phyloP scores from a whole-genome alignment of 2,797 vertebrate genomes.

The Coendou prehensilis region DNA sequence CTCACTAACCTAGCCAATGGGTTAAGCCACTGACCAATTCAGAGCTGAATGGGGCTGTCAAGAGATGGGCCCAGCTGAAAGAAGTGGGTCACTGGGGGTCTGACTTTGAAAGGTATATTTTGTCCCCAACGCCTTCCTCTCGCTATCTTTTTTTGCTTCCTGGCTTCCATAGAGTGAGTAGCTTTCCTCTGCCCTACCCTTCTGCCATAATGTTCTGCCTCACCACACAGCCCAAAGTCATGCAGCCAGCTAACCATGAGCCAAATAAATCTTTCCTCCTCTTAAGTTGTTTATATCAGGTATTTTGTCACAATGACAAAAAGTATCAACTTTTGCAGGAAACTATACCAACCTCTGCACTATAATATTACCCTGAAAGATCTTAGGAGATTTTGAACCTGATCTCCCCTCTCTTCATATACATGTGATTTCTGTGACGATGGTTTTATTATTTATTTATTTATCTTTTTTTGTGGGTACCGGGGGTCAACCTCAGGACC shows the following conservation, averaged over 20 bases:
- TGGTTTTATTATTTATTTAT: neutral
- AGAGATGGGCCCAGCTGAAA: neutral
- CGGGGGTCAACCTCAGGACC: too few relatives aligned
- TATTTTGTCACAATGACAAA: neutral
- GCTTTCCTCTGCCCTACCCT: neutral
- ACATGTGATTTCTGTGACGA: constrained; percentile 12
- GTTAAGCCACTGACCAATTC: neutral
- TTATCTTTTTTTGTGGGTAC: too few relatives aligned
- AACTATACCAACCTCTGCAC: neutral
- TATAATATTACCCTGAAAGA: constrained; percentile 5
- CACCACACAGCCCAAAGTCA: neutral
- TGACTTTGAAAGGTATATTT: neutral
- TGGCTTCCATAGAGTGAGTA: neutral
- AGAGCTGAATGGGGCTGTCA: neutral
- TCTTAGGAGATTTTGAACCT: constrained; percentile 37
- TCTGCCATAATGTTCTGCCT: neutral
- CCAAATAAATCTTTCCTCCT: neutral
- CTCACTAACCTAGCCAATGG: neutral
- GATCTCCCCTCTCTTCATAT: constrained; percentile 7
- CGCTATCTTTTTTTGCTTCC: neutral
- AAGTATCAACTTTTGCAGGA: neutral
- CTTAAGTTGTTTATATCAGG: neutral
- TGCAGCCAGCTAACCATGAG: neutral
- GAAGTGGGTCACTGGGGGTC: neutral
- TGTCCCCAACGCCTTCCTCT: neutral